Evolutionary conservation across 2,113 vertebrate genomes (phyloP).

Genomic region (Alligator mississippiensis): DNA sequence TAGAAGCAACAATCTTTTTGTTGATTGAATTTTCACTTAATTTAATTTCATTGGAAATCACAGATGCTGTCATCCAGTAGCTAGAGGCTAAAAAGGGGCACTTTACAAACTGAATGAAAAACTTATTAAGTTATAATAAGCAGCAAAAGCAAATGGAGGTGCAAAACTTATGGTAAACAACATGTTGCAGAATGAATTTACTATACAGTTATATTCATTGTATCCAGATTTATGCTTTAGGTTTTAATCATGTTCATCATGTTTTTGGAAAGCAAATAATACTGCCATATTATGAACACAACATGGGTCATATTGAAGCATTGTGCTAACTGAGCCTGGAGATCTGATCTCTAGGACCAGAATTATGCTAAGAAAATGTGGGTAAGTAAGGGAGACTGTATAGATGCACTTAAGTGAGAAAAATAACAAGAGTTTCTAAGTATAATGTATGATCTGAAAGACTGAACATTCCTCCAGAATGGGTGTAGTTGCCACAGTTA

Average conservation of each 20-base stretch:
- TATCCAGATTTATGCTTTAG: neutral
- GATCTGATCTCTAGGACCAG: neutral
- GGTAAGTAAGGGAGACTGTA: neutral
- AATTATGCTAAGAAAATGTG: neutral
- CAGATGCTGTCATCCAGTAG: conserved; percentile 80
- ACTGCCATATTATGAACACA: neutral
- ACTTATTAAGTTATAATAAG: conserved; percentile 74
- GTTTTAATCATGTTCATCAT: neutral
- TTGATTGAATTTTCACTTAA: conserved; percentile 82
- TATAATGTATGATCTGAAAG: too few species aligned
- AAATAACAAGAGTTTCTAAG: neutral
- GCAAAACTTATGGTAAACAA: conserved; percentile 56
- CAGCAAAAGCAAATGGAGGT: conserved; percentile 63
- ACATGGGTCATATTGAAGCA: neutral
- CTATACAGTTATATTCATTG: neutral
- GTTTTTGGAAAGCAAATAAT: neutral
- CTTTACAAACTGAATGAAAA: conserved; percentile 72
- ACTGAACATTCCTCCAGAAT: neutral
- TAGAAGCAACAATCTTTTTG: conserved; percentile 72
- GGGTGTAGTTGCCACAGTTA: neutral
- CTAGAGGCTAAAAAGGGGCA: conserved; percentile 78
- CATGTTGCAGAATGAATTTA: neutral
- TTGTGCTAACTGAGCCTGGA: neutral
- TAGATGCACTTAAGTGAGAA: neutral
- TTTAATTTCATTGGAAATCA: conserved; percentile 81